These are phyloP conservation scores for Liodrosophila aerea DNA, from an alignment of 2,888 invertebrate genomes.

Conservation along the genomic window DNA sequence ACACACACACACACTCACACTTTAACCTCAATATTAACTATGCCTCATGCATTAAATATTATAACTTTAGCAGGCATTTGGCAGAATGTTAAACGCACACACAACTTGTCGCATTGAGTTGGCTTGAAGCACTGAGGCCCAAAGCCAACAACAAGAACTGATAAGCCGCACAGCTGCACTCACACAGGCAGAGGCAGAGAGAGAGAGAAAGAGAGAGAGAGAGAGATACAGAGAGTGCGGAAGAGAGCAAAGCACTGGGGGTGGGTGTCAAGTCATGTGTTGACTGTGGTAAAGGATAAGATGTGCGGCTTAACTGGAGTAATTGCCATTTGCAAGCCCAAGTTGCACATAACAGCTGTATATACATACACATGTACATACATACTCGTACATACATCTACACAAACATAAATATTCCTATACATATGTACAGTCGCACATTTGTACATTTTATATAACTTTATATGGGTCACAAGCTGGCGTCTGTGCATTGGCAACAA, in stretches of 20 bases:
- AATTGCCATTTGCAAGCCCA: slow-evolving; percentile 38
- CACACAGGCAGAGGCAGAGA: too few species aligned
- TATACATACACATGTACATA: neutral
- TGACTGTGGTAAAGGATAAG: slow-evolving; percentile 28
- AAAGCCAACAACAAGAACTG: slow-evolving; percentile 38
- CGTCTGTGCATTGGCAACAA: slow-evolving; percentile 25
- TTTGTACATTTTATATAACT: slow-evolving; percentile 1
- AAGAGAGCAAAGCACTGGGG: too few species aligned
- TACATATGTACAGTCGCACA: slow-evolving; percentile 2
- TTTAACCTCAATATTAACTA: slow-evolving; percentile 25
- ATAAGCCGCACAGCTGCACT: slow-evolving; percentile 36
- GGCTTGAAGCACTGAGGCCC: slow-evolving; percentile 41
- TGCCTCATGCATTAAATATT: slow-evolving; percentile 39
- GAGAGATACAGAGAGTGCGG: too few species aligned
- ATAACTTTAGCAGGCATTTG: slow-evolving; percentile 29
- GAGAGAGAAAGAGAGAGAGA: too few species aligned
- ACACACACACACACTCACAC: slow-evolving; percentile 4
- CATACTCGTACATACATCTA: neutral
- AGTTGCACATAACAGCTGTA: too few species aligned
- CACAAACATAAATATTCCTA: slow-evolving; percentile 14
- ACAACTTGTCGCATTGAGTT: slow-evolving; percentile 52
- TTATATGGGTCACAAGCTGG: slow-evolving; percentile 65
- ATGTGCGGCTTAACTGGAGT: slow-evolving; percentile 8
- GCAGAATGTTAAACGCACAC: neutral
- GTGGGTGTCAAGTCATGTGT: slow-evolving; percentile 4